phyloP scores from a whole-genome alignment of 2,797 vertebrate species.

The Phataginus tetradactyla region DNA sequence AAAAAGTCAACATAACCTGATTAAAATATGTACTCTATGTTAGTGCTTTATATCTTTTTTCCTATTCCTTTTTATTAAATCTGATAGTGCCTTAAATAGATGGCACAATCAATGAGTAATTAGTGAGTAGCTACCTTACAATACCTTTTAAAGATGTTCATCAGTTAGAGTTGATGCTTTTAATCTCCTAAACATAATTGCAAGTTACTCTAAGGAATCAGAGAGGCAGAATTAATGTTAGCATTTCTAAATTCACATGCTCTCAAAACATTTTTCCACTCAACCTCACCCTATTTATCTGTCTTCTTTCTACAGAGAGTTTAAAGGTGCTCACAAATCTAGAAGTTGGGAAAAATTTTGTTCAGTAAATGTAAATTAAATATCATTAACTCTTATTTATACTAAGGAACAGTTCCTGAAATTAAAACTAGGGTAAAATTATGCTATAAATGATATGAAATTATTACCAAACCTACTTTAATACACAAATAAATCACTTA shows the following conservation, averaged over 20 bases:
- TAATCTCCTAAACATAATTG: slow-evolving; percentile 73
- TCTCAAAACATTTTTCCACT: slow-evolving; percentile 52
- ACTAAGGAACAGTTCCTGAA: neutral
- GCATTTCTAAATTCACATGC: slow-evolving; percentile 56
- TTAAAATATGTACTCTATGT: neutral
- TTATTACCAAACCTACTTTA: neutral
- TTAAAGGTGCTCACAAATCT: slow-evolving; percentile 36
- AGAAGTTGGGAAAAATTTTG: neutral
- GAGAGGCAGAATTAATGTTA: slow-evolving; percentile 68
- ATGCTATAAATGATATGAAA: neutral
- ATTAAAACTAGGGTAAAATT: slow-evolving; percentile 26
- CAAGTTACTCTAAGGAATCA: slow-evolving; percentile 55
- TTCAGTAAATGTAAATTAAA: neutral
- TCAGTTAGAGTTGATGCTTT: slow-evolving; percentile 64
- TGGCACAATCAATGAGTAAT: slow-evolving; percentile 71
- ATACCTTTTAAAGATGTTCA: slow-evolving; percentile 66
- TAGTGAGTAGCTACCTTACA: slow-evolving; percentile 60
- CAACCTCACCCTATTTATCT: slow-evolving; percentile 12
- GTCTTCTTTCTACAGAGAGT: neutral
- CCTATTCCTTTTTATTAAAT: slow-evolving; percentile 46
- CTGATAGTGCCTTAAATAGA: slow-evolving; percentile 54
- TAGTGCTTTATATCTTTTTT: neutral
- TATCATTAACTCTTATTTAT: slow-evolving; percentile 21
- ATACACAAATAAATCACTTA: neutral
- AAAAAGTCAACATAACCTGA: neutral